Evolutionary conservation across 2,113 vertebrate genomes (phyloP), one percentile per base, ranked within the genome.

Genomic region (Martes martes): DNA sequence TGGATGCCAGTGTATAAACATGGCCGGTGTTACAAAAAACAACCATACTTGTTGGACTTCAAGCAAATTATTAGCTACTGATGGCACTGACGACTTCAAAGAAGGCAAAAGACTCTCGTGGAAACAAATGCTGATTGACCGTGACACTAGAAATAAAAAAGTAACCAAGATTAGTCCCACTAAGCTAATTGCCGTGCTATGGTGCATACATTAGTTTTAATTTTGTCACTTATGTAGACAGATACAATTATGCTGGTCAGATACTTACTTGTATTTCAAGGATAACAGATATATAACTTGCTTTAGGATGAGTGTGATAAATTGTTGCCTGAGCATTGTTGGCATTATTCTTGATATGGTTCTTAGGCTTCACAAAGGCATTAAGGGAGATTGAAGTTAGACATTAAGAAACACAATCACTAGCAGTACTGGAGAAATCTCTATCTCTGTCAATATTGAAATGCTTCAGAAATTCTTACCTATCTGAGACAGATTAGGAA

Each of bases 181-280:
- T 96, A 95, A 98, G 81, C 88, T 96, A 97, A 98, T 96, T 96
- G 76, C 93, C 31, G 26, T 92, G 69, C 81, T 50, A 63, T 73
- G 52, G 47, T 76, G 14, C 50, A 65, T 47, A 67, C 65, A 97
- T 98, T 96, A 89, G 83, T 98, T 97, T 98, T 95, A 93, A 96
- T 97, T 96, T 94, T 97, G 94, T 95, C 95, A 86, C 90, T 95
- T 96, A 50, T 82, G 5, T 95, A 92, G 97, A 97, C 92, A 97
- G 96, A 91, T 69, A 96, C 88, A 96, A 97, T 97, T 97, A 97
- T 96, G 63, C 71, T 96, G 97, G 96, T 91, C 95, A 96, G 95
- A 91, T 95, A 86, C 94, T 95, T 91, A 85, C 92, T 96, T 95
- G 80, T 52, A 96, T 96, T 96, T 96, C 65, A 88, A 95, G 90